Conservation (phyloP, 2,888 invertebrate species). For the Orthonevra nobilis region DNA sequence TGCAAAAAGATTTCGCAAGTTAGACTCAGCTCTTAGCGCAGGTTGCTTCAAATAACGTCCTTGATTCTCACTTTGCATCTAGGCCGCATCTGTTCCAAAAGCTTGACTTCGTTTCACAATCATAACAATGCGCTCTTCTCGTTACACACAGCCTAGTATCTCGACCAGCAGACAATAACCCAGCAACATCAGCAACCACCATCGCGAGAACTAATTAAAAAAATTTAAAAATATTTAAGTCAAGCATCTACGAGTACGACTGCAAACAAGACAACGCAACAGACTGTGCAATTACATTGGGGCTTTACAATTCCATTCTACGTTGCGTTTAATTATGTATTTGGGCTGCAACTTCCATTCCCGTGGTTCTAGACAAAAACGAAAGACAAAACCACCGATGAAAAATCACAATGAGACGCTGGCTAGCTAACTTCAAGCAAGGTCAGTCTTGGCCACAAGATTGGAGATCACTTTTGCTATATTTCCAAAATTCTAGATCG, state of each 20-base stretch:
- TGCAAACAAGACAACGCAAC: neutral
- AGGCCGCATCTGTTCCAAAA: constrained; percentile 48
- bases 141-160: constrained; percentile 49
- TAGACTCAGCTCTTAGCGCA: no score
- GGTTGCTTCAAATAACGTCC: no score
- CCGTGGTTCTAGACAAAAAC: constrained; percentile 12
- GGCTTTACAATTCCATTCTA: constrained; percentile 21
- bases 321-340: constrained; percentile 54
- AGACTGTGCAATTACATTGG: constrained; percentile 30
- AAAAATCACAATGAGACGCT: no score
- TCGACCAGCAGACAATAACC: constrained; percentile 48
- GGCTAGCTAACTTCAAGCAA: constrained; percentile 46
- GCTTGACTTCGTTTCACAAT: constrained; percentile 31
- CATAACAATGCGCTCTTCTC: neutral
- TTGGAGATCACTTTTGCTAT: constrained; percentile 7
- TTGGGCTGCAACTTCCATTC: constrained; percentile 50
- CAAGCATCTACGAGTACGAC: constrained; percentile 17
- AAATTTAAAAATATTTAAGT: constrained; percentile 24
- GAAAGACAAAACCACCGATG: neutral
- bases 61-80: no score
- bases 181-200: constrained; percentile 17
- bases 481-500: constrained; percentile 42
- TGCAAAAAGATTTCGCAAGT: no score
- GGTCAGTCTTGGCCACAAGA: constrained; percentile 33
- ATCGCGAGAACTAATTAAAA: constrained; percentile 35